Evolutionary conservation across 1,140 invertebrate genomes (phyloP), one percentile per base, ranked within the genome.

Genomic region (Aphelinus atriplicis): DNA sequence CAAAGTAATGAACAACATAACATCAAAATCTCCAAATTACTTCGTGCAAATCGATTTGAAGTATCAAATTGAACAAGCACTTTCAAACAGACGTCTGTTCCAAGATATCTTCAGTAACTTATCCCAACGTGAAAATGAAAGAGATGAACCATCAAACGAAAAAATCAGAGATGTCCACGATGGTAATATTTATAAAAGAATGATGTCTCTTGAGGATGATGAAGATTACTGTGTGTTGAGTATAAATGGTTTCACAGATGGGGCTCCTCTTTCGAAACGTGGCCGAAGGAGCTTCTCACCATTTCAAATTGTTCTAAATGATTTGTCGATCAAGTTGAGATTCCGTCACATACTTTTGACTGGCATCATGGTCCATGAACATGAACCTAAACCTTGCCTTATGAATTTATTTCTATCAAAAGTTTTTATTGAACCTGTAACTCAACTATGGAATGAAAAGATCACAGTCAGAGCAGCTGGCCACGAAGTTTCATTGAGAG

Each of bases 251-350:
- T 26, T 26, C 26, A 26, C 26, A 26, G 26, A 26, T 26, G 26
- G 26, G 26, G 26, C 26, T 26, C 26, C 26, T 26, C 26, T 26
- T 26, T 26, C 66, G 43, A 80, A 78, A 51, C 75, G 72, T 47
- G 71, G 65, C 10, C 69, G 72, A 9, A 50, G 71, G 46, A 66
- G 64, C 50, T 75, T 78, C 9, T 80, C 74, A 75, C 77, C 78
- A 1, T 50, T 78, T 7, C 71, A 74, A 57, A 46, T 78, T 1
- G 55, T 73, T 43, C n/a, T 78, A 5, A 79, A 76, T 62, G 78
- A 26, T 26, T 26, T 26, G 26, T 26, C 26, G 26, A 26, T 26
- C 26, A 26, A 26, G 26, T 26, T 26, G 2, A 26, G 78, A 61
- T 74, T 76, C 51, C 46, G 56, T 42, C 10, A 63, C 55, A 46